Evolutionary conservation across 2,113 vertebrate species (phyloP).

Genomic region (Chlamydotis undulata): DNA sequence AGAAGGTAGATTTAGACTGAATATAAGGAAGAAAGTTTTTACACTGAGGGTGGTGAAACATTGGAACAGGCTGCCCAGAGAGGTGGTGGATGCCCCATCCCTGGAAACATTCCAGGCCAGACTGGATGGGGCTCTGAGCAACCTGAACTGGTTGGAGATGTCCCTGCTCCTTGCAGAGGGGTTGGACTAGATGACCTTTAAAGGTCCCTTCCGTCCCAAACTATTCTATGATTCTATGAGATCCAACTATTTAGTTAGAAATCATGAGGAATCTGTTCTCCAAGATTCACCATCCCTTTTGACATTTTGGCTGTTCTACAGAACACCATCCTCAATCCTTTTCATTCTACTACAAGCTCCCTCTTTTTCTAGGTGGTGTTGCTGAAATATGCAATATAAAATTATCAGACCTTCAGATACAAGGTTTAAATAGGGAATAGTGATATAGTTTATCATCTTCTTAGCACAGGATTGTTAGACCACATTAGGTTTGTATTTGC

Average conservation of each 20-base stretch:
- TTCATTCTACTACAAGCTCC: not conserved
- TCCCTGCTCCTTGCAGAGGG: no score
- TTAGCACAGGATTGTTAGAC: not conserved
- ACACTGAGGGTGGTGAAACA: no score
- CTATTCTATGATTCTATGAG: not conserved
- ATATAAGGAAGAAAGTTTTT: no score
- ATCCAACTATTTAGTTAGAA: not conserved
- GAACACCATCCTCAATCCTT: not conserved
- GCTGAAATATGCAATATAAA: not conserved
- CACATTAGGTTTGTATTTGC: not conserved
- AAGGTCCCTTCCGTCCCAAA: no score
- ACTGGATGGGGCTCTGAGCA: no score
- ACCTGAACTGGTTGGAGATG: no score
- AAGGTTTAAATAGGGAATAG: not conserved
- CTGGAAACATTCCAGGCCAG: no score
- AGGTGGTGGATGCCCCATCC: no score
- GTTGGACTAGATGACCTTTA: no score
- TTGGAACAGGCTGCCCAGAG: no score
- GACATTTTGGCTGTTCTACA: not conserved
- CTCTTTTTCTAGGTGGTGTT: not conserved
- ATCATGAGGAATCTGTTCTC: not conserved
- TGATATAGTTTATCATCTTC: not conserved
- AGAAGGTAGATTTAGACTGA: no score
- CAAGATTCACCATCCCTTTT: not conserved
- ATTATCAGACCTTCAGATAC: not conserved